Percentiles rank a stretch among this genome's conserved stretches.
Conservation (phyloP, 2,888 invertebrate species). For the Anthoptus insignis region DNA sequence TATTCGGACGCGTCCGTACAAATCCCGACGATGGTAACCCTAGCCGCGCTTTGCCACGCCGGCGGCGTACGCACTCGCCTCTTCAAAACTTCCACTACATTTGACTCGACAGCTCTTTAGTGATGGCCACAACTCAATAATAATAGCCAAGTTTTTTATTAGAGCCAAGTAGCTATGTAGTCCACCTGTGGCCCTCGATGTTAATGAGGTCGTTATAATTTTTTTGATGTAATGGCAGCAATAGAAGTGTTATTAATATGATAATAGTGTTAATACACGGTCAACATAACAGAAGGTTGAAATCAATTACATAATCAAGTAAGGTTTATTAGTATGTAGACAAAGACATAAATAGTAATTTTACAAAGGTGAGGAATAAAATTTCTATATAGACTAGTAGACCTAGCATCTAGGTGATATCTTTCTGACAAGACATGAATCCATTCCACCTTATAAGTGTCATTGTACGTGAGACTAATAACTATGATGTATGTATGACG, state of each 20-base stretch:
- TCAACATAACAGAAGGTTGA: not conserved
- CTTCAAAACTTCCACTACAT: conserved; percentile 72
- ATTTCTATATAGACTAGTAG: no score
- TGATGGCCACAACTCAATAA: conserved; percentile 38
- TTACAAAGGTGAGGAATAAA: no score
- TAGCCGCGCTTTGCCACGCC: conserved; percentile 67
- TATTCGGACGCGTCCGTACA: no score
- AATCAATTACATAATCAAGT: not conserved
- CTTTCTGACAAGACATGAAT: no score
- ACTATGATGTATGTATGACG: no score
- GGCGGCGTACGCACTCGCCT: conserved; percentile 62
- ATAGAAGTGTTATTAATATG: not conserved
- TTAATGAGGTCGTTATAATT: conserved; percentile 7
- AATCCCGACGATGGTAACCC: no score
- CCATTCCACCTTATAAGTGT: no score
- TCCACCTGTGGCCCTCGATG: conserved; percentile 20
- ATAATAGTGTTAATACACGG: not conserved
- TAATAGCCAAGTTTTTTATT: conserved; percentile 26
- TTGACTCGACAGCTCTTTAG: conserved; percentile 57
- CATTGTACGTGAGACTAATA: no score
- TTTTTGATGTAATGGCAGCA: conserved; percentile 6
- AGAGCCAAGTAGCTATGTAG: conserved; percentile 5
- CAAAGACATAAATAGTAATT: no score
- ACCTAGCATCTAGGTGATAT: no score
- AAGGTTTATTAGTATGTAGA: not conserved